Evolutionary conservation across 2,888 invertebrate species (phyloP).

Genomic region (Lycocerus yunnanus): DNA sequence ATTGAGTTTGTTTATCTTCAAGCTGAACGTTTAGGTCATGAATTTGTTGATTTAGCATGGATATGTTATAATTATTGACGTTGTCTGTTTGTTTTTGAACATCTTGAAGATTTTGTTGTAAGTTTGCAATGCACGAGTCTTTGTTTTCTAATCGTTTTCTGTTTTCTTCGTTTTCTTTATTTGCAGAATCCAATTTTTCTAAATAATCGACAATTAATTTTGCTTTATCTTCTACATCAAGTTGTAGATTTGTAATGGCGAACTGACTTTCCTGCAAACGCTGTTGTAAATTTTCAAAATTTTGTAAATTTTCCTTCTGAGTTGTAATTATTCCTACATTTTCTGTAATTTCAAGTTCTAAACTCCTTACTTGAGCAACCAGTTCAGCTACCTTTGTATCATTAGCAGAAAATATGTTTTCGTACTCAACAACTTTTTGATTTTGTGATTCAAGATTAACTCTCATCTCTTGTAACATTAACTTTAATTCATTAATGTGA

Average conservation of each 20-base stretch:
- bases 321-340: neutral
- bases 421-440: conserved; percentile 27
- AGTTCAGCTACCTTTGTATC: conserved; percentile 12
- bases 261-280: neutral
- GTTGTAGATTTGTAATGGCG: neutral
- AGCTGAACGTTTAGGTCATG: conserved; percentile 30
- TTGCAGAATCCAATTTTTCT: neutral
- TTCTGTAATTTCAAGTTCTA: neutral
- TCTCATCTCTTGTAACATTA: conserved; percentile 42
- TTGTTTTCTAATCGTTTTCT: conserved; percentile 20
- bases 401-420: conserved; percentile 5
- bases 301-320: neutral
- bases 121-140: conserved; percentile 13
- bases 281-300: neutral
- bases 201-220: neutral
- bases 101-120: conserved; percentile 10
- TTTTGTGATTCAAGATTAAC: conserved; percentile 37
- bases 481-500: conserved; percentile 45
- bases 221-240: neutral
- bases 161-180: conserved; percentile 34
- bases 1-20: conserved; percentile 36
- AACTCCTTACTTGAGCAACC: conserved; percentile 1
- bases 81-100: conserved; percentile 9
- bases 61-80: conserved; percentile 26
- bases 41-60: conserved; percentile 35